These are phyloP conservation scores for Macrotis lagotis DNA, from an alignment of 2,113 vertebrate genomes.

Conservation along the genomic window DNA sequence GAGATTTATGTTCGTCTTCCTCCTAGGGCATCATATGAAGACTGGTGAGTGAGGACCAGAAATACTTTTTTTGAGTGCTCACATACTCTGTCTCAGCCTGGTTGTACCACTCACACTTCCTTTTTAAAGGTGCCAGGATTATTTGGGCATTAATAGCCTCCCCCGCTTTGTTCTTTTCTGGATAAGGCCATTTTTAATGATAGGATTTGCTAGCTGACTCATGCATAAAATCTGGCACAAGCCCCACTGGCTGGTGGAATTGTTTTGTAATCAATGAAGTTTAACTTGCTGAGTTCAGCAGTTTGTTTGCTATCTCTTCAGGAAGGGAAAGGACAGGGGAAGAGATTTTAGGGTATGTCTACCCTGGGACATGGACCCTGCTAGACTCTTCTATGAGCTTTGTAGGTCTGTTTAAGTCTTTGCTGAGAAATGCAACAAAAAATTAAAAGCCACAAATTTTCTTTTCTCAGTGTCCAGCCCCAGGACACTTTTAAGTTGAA, in stretches of 20 bases:
- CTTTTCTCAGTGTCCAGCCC: not conserved
- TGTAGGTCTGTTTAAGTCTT: not conserved
- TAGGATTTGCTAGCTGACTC: slow-evolving; percentile 77
- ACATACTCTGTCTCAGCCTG: not conserved
- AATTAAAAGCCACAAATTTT: not conserved
- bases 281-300: slow-evolving; percentile 72
- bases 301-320: not conserved
- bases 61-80: not conserved
- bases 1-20: not conserved
- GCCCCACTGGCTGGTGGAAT: slow-evolving; percentile 80
- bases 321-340: not conserved
- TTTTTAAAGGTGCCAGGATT: slow-evolving; percentile 79
- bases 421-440: not conserved
- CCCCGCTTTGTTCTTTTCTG: slow-evolving; percentile 78
- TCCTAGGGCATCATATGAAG: not conserved
- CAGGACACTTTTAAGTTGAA: not conserved
- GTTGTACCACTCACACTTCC: slow-evolving; percentile 66
- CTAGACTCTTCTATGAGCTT: not conserved
- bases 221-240: slow-evolving; percentile 77
- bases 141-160: slow-evolving; percentile 77
- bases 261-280: slow-evolving; percentile 77
- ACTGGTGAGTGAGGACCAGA: not conserved
- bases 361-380: not conserved
- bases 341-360: not conserved
- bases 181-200: slow-evolving; percentile 76